phyloP scores from a whole-genome alignment of 2,888 invertebrate species.

The Hecatera dysodea region DNA sequence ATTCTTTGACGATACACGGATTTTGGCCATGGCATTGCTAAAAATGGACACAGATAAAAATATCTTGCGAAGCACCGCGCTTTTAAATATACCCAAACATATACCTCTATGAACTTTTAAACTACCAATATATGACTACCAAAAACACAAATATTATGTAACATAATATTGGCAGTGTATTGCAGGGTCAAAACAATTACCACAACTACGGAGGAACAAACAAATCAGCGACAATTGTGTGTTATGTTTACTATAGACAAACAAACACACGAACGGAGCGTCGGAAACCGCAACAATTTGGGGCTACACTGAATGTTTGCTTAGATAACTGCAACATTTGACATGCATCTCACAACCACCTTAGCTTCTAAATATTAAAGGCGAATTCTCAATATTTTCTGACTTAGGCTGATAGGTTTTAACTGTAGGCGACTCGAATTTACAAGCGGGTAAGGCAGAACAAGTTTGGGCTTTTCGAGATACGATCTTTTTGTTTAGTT shows the following conservation, averaged over 20 bases:
- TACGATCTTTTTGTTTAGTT: conserved; percentile 75
- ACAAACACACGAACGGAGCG: conserved; percentile 74
- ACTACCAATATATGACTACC: not conserved
- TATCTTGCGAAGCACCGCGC: not conserved
- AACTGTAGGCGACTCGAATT: conserved; percentile 75
- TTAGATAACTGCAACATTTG: conserved; percentile 77
- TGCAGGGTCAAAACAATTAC: conserved; percentile 64
- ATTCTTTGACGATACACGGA: not conserved
- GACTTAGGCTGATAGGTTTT: conserved; percentile 50
- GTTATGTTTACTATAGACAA: conserved; percentile 77
- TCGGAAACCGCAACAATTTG: conserved; percentile 82
- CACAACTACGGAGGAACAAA: conserved; percentile 72
- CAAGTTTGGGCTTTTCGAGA: conserved; percentile 72
- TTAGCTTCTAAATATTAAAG: conserved; percentile 35
- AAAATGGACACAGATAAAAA: not conserved
- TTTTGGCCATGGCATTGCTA: not conserved
- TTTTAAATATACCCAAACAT: not conserved
- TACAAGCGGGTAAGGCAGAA: conserved; percentile 75
- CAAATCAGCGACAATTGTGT: conserved; percentile 80
- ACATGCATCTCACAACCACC: conserved; percentile 41
- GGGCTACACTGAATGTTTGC: conserved; percentile 80
- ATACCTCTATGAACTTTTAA: not conserved
- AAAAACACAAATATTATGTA: conserved; percentile 17
- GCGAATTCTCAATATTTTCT: conserved; percentile 33
- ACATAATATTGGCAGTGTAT: conserved; percentile 49